Base-by-base conservation (phyloP, 2,888 invertebrate genomes). In the Parnassius smintheus region DNA sequence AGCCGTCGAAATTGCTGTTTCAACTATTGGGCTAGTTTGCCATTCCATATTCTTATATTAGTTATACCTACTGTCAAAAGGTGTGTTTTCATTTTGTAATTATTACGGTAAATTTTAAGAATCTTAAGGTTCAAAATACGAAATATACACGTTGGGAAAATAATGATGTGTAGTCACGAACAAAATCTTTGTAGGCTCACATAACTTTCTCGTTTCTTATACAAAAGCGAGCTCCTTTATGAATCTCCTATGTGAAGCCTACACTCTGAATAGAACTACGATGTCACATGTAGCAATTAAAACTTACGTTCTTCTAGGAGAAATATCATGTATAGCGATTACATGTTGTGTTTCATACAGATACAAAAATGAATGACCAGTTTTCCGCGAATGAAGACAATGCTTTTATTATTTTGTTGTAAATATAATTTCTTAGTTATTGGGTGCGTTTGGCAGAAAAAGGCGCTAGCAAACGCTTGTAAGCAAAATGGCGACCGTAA, bases 221-320 rank as follows among this genome's bases (percentile, higher is more conserved):
- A 73, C 72, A 70, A 74, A 72, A 73, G 73, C 70, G 75, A 78
- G 75, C 76, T 78, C 76, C 80, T 82, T 80, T 77, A 78, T 81
- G 75, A 74, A 70, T 68, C 75, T 66, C 65, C 65, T 68, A 70
- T 62, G 65, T 60, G 68, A 18, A 68, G 73, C 75, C 73, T 71
- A 71, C 73, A 66, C 67, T 70, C 71, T 78, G 78, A 83, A 82
- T 77, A 74, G 66, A 64, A 68, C 70, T 69, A 68, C 72, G 70
- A 77, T 59, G 73, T 75, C 74, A 74, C 70, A 74, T 71, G 77
- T 76, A 74, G 81, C 82, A 83, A 85, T 85, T 85, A 85, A 82
- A 85, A 83, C 78, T 83, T 79, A 72, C 67, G 61, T 72, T 70
- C 71, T 69, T 70, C 66, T 68, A 66, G 41, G 25, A 49, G 22